A percentile compares a stretch with the other conserved stretches of the same genome.
Conservation (phyloP, 64 coral and sea anemone species). For the Actinia equina region DNA sequence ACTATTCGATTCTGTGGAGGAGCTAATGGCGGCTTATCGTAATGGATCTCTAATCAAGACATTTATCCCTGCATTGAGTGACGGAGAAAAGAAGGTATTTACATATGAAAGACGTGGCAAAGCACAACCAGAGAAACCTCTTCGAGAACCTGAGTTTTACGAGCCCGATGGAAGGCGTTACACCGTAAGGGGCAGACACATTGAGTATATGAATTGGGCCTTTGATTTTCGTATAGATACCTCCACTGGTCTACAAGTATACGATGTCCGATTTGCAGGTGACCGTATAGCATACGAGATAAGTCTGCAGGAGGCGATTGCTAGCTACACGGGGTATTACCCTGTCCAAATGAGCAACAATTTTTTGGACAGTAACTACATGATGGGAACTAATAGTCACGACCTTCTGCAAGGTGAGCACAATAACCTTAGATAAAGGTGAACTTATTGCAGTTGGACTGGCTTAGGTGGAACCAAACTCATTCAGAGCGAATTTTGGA, state of each 20-base stretch:
- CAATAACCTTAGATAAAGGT: too few relatives aligned
- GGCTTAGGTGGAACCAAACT: too few relatives aligned
- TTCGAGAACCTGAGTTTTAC: constrained; percentile 40
- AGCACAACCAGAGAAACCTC: constrained; percentile 32
- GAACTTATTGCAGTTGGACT: too few relatives aligned
- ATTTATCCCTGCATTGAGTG: constrained; percentile 17
- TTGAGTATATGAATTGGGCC: constrained; percentile 57
- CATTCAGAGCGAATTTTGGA: too few relatives aligned
- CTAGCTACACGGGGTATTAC: constrained; percentile 40
- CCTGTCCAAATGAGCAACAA: constrained; percentile 34
- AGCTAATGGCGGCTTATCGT: constrained; percentile 28
- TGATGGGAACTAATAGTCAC: constrained; percentile 20
- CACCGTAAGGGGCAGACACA: constrained; percentile 23
- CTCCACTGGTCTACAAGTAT: constrained; percentile 30
- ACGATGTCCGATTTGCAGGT: constrained; percentile 35
- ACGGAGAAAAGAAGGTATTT: constrained; percentile 19
- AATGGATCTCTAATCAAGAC: constrained; percentile 6
- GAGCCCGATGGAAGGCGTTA: constrained; percentile 54
- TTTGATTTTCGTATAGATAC: constrained; percentile 56
- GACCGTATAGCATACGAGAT: constrained; percentile 48
- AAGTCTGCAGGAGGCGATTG: constrained; percentile 46
- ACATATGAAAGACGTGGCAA: constrained; percentile 36
- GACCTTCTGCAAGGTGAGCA: constrained; percentile 33
- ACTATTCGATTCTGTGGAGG: constrained; percentile 36
- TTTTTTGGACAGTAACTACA: constrained; percentile 37